Conservation (phyloP, 2,888 invertebrate species). For the Parnassius orleans region DNA sequence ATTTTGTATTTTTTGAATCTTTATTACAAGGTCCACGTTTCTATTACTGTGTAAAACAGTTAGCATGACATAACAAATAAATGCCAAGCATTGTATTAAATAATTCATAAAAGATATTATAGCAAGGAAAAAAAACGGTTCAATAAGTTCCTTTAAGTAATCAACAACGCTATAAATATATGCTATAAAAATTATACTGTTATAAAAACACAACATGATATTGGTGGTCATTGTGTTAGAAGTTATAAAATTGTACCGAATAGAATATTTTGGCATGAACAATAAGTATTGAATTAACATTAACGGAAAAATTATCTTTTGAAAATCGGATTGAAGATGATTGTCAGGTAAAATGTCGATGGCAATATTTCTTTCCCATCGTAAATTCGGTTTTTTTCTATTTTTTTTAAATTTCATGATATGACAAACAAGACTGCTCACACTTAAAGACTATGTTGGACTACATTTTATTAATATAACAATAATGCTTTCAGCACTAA, state of each 20-base stretch:
- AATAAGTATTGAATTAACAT: slow-evolving; percentile 10
- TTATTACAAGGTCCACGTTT: slow-evolving; percentile 2
- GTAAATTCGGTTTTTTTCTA: neutral
- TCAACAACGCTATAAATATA: neutral
- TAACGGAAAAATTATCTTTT: slow-evolving; percentile 13
- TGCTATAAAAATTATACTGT: neutral
- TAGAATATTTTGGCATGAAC: slow-evolving; percentile 11
- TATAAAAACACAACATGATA: neutral
- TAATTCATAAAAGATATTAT: neutral
- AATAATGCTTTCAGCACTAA: no score
- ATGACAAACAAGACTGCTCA: neutral
- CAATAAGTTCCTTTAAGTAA: neutral
- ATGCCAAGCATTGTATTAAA: neutral
- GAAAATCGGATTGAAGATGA: slow-evolving; percentile 4
- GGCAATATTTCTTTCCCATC: neutral
- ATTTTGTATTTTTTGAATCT: slow-evolving; percentile 8
- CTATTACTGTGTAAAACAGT: slow-evolving; percentile 6
- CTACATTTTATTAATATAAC: no score
- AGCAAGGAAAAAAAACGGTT: neutral
- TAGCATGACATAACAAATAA: neutral
- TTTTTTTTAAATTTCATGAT: neutral
- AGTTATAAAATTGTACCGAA: slow-evolving; percentile 6
- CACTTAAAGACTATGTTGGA: no score
- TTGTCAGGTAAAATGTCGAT: slow-evolving; percentile 1
- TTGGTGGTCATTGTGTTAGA: slow-evolving; percentile 1